Conservation (phyloP, 2,113 vertebrate species). For the Sorex araneus region DNA sequence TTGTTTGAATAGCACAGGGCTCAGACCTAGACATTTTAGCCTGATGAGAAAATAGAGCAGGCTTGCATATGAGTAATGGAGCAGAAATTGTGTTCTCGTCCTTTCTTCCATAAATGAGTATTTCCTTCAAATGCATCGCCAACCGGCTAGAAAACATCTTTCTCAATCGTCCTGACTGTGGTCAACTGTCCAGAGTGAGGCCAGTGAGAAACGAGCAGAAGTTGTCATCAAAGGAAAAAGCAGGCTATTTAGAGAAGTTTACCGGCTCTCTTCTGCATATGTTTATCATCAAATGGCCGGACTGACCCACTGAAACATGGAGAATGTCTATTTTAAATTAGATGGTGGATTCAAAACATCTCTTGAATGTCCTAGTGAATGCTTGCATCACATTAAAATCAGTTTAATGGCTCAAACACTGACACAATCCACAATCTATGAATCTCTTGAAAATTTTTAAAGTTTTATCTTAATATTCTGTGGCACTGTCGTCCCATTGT, state of each 20-base stretch:
- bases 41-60: not conserved
- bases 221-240: too few relatives aligned
- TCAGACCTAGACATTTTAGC: not conserved
- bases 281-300: conserved; percentile 59
- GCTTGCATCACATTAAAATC: not conserved
- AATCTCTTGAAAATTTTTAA: conserved; percentile 37
- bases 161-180: not conserved
- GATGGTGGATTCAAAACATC: conserved; percentile 15
- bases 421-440: not conserved
- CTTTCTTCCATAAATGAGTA: conserved; percentile 2
- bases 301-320: not conserved
- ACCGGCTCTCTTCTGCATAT: not conserved
- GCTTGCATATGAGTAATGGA: not conserved
- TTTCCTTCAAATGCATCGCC: not conserved
- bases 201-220: not conserved
- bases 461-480: not conserved
- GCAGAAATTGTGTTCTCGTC: not conserved
- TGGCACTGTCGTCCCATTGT: too few relatives aligned
- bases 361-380: not conserved
- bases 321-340: conserved; percentile 11
- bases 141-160: not conserved
- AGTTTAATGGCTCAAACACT: not conserved
- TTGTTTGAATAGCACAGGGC: not conserved
- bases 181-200: not conserved
- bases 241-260: conserved; percentile 33